phyloP scores from a whole-genome alignment of 2,888 invertebrate genomes.

The Dendrolimus pini region DNA sequence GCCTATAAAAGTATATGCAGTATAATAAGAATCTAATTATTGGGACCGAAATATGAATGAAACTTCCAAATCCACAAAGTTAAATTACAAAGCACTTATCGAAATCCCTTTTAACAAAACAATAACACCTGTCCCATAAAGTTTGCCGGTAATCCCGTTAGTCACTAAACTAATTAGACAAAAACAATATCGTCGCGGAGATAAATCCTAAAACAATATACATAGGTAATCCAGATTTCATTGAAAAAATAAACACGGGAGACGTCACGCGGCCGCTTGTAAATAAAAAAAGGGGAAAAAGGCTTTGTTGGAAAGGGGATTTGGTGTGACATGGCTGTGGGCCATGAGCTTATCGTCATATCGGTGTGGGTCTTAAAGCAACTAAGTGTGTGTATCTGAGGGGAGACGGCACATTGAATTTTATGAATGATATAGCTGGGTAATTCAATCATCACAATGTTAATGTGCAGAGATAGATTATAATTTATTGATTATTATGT shows the following conservation, averaged over 20 bases:
- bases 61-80: background rate
- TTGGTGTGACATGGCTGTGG: conserved; percentile 44
- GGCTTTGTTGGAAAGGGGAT: conserved; percentile 46
- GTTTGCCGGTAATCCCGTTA: background rate
- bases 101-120: background rate
- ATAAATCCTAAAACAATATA: conserved; percentile 9
- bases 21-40: background rate
- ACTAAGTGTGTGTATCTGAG: background rate
- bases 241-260: conserved; percentile 17
- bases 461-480: too few species aligned
- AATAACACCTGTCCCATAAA: background rate
- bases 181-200: conserved; percentile 1
- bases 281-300: conserved; percentile 47
- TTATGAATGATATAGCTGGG: too few species aligned
- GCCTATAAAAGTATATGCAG: too few species aligned
- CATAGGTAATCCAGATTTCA: conserved; percentile 11
- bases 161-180: background rate
- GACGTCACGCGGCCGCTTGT: conserved; percentile 18
- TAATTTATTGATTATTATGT: too few species aligned
- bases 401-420: too few species aligned
- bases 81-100: background rate
- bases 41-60: background rate
- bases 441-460: too few species aligned
- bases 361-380: conserved; percentile 26
- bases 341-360: conserved; percentile 45